Base-by-base conservation (phyloP, 2,888 invertebrate species). In the Omphaloscelis lunosa region DNA sequence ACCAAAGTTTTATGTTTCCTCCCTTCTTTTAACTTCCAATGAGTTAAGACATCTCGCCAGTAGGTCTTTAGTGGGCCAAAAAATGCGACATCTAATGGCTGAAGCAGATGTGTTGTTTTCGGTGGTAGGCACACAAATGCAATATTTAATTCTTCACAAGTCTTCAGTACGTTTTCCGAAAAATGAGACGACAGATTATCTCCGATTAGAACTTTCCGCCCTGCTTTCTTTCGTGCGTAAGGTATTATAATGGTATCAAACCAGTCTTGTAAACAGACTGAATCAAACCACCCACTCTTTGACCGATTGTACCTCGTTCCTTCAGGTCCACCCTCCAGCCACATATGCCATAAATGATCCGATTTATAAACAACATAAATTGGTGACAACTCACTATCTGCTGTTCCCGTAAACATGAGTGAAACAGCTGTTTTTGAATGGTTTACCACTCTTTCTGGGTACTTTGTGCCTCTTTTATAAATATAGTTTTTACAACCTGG, bases 151-250 rank as follows among this genome's bases (percentile, higher is more conserved):
- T 63, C 39, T 63, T 63, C 62, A 63, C 62, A 63, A 63, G 15
- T 63, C 62, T 63, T 63, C 62, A 63, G 62, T 63, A 63, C 62
- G 62, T 63, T 65, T 65, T 65, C 63, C 41, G 63, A 65, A 65
- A 65, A 65, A 65, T 65, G 41, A 41, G 41, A 65, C n/a, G 63
- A 45, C 3, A 65, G 41, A 63, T 41, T 63, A 41, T 41, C 41
- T 63, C 63, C 63, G 4, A 63, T 63, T 63, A 41, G 63, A 63
- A 63, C 41, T 63, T 63, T 63, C 41, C 63, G n/a, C 63, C 63
- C 41, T 3, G n/a, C n/a, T 63, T 63, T 63, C 23, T 63, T 63
- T 41, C 63, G 41, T n/a, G 41, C 17, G 63, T 41, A 63, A 39
- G 41, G 63, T 41, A 63, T 41, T 41, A 63, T n/a, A 41, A 63